Evolutionary conservation across 1,140 invertebrate species (phyloP).

Genomic region (Stenopsyche tienmushanensis): DNA sequence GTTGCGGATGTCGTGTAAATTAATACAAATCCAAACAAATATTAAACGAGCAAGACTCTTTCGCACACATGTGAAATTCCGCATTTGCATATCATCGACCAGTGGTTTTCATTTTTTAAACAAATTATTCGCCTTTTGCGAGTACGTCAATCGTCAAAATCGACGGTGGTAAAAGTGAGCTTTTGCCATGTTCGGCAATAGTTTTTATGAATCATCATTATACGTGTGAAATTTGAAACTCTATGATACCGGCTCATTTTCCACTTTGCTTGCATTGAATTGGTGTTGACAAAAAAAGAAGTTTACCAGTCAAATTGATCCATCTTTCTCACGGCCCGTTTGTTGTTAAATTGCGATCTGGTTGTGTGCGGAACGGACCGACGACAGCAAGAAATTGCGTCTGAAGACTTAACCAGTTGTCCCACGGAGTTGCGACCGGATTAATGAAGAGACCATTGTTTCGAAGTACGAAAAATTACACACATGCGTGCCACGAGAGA

Average conservation of each 20-base stretch:
- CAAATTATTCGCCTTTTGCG: no score
- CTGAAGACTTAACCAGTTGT: slow-evolving; percentile 1
- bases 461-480: slow-evolving; percentile 4
- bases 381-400: slow-evolving; percentile 14
- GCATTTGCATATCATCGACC: no score
- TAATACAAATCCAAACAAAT: slow-evolving; percentile 6
- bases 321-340: slow-evolving; percentile 21
- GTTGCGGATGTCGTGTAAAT: slow-evolving; percentile 5
- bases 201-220: slow-evolving; percentile 2
- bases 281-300: slow-evolving; percentile 17
- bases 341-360: not conserved
- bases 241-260: not conserved
- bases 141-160: no score
- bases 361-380: not conserved
- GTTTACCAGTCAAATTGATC: slow-evolving; percentile 13
- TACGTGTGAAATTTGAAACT: not conserved
- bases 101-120: no score
- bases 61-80: no score
- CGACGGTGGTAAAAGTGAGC: not conserved
- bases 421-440: slow-evolving; percentile 16
- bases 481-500: slow-evolving; percentile 10
- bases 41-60: not conserved
- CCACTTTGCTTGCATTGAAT: slow-evolving; percentile 2
- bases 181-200: not conserved
- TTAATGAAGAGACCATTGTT: slow-evolving; percentile 15